phyloP scores from a whole-genome alignment of 2,113 vertebrate genomes.

The Nymphicus hollandicus region DNA sequence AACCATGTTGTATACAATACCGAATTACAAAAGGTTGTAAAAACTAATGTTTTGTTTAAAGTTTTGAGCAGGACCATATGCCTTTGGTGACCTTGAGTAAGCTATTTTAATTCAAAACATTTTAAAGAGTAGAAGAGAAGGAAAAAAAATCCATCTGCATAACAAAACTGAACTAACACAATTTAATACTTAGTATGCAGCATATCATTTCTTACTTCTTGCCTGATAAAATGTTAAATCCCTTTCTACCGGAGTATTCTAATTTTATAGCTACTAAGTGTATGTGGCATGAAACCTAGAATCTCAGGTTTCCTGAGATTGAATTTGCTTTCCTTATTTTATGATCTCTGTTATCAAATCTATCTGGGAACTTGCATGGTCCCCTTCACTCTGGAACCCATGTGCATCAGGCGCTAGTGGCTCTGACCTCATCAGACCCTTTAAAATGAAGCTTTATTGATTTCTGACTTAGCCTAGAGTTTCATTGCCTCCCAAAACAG shows the following conservation, averaged over 20 bases:
- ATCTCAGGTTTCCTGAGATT: slow-evolving; percentile 42
- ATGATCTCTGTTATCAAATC: slow-evolving; percentile 27
- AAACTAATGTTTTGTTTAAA: slow-evolving; percentile 88
- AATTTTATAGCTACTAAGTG: slow-evolving; percentile 26
- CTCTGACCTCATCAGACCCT: not conserved
- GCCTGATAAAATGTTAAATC: not conserved
- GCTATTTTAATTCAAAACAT: slow-evolving; percentile 87
- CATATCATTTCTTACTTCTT: not conserved
- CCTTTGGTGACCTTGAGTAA: slow-evolving; percentile 82
- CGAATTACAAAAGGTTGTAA: slow-evolving; percentile 87
- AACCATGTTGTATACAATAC: slow-evolving; percentile 83
- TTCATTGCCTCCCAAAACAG: slow-evolving; percentile 4
- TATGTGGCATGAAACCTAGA: not conserved
- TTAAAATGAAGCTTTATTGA: not conserved
- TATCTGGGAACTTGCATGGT: not conserved
- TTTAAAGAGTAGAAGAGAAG: slow-evolving; percentile 66
- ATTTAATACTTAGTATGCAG: slow-evolving; percentile 22
- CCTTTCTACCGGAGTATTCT: not conserved
- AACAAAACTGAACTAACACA: slow-evolving; percentile 54
- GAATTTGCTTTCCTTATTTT: slow-evolving; percentile 59
- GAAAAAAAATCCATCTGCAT: slow-evolving; percentile 67
- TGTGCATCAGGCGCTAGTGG: not conserved
- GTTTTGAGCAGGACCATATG: slow-evolving; percentile 85
- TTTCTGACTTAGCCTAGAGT: not conserved
- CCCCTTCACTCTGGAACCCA: not conserved